Conservation (phyloP, 2,888 invertebrate species). For the Acanthococcus lagerstroemiae region DNA sequence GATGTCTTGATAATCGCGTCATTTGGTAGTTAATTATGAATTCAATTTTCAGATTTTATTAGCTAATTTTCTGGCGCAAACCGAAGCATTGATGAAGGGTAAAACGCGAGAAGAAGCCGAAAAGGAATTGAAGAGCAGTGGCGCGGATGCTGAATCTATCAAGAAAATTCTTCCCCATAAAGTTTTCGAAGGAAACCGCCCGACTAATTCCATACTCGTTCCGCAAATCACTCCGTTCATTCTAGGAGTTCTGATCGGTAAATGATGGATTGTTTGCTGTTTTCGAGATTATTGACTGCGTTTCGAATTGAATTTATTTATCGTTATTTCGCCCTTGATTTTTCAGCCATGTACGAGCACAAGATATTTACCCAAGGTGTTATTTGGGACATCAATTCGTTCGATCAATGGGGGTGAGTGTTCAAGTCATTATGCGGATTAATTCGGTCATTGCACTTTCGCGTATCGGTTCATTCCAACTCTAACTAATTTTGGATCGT, state of each 20-base stretch:
- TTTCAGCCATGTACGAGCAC: conserved; percentile 91
- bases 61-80: conserved; percentile 96
- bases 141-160: conserved; percentile 61
- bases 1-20: not conserved
- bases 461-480: too few species aligned
- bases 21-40: not conserved
- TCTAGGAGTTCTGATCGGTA: conserved; percentile 86
- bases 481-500: too few species aligned
- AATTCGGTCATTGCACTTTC: too few species aligned
- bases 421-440: too few species aligned
- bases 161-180: conserved; percentile 85
- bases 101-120: conserved; percentile 58
- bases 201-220: conserved; percentile 92
- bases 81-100: conserved; percentile 92
- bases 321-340: conserved; percentile 36
- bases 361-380: conserved; percentile 98
- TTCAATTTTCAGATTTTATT: conserved; percentile 57
- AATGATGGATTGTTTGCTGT: too few species aligned
- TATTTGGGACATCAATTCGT: conserved; percentile 99
- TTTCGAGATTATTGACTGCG: too few species aligned
- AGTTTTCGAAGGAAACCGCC: conserved; percentile 91
- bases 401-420: conserved; percentile 94
- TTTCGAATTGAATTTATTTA: too few species aligned
- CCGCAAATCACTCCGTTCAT: conserved; percentile 85
- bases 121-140: conserved; percentile 68